Percentiles rank a stretch among this genome's conserved stretches.
phyloP scores from a whole-genome alignment of 2,797 vertebrate species.

The Todus mexicanus region DNA sequence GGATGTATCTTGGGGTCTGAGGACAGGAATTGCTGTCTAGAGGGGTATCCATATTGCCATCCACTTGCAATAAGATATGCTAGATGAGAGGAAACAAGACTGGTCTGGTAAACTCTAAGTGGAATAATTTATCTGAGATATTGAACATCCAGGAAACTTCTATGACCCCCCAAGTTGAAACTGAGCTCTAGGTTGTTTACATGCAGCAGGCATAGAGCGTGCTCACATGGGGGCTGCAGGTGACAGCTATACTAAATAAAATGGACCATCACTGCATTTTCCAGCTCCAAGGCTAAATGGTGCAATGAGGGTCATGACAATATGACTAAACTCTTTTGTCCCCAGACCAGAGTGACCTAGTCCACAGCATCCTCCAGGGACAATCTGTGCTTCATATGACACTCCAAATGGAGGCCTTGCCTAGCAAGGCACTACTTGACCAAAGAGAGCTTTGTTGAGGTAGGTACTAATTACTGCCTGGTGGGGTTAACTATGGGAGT shows the following conservation, averaged over 20 bases:
- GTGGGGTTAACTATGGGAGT: not conserved
- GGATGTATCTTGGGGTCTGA: not conserved
- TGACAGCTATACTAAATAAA: not conserved
- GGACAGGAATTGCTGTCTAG: not conserved
- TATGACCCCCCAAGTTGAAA: not conserved
- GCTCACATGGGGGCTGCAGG: not conserved
- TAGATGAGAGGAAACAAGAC: not conserved
- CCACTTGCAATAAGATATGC: not conserved
- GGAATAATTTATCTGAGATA: not conserved
- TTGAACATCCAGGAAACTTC: not conserved
- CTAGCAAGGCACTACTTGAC: not conserved
- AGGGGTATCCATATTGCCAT: not conserved
- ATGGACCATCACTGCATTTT: not conserved
- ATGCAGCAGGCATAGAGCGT: not conserved
- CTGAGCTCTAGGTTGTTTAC: not conserved
- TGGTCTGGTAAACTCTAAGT: not conserved
- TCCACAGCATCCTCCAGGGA: not conserved
- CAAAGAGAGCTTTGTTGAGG: not conserved
- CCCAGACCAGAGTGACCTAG: not conserved
- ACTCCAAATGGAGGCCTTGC: not conserved
- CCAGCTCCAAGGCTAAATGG: not conserved
- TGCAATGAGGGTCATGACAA: not conserved
- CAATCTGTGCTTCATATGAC: not conserved
- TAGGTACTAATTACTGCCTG: rapidly evolving
- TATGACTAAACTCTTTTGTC: not conserved